Percentiles rank a stretch among this genome's conserved stretches.
Conservation (phyloP, 2,113 vertebrate species). For the Pelmatolapia mariae region DNA sequence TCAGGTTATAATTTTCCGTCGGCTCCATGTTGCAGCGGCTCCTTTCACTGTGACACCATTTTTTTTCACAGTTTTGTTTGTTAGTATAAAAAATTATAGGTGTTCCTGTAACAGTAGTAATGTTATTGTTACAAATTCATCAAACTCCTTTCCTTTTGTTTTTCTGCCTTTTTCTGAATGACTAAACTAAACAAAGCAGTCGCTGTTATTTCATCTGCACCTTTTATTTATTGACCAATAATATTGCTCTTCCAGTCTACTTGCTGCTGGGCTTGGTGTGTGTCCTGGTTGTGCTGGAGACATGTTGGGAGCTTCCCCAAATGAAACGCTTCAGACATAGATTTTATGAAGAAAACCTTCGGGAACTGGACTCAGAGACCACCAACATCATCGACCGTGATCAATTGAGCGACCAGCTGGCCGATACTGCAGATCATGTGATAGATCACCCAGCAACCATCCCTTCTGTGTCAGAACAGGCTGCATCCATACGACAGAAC, state of each 20-base stretch:
- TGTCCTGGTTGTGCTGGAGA: constrained; percentile 91
- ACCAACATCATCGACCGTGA: constrained; percentile 76
- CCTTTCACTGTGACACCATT: not conserved
- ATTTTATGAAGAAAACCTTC: constrained; percentile 82
- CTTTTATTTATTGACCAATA: not conserved
- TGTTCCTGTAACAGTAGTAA: not conserved
- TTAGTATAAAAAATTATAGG: not conserved
- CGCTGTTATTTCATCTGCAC: not conserved
- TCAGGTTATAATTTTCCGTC: not conserved
- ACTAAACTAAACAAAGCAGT: not conserved
- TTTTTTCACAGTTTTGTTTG: not conserved
- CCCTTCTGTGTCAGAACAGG: constrained; percentile 84
- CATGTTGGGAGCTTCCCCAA: constrained; percentile 91
- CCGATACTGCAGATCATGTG: not conserved
- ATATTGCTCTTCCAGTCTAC: constrained; percentile 72
- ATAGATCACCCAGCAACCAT: constrained; percentile 61
- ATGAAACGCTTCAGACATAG: constrained; percentile 83
- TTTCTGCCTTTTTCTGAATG: not conserved
- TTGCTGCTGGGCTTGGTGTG: constrained; percentile 86
- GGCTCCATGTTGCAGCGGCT: not conserved
- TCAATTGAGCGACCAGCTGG: constrained; percentile 46
- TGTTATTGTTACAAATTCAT: not conserved
- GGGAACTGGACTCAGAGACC: constrained; percentile 79
- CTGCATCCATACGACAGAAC: constrained; percentile 73
- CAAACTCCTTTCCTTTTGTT: not conserved